Evolutionary conservation across 2,797 vertebrate species (phyloP).

Genomic region (Sarcophilus harrisii): DNA sequence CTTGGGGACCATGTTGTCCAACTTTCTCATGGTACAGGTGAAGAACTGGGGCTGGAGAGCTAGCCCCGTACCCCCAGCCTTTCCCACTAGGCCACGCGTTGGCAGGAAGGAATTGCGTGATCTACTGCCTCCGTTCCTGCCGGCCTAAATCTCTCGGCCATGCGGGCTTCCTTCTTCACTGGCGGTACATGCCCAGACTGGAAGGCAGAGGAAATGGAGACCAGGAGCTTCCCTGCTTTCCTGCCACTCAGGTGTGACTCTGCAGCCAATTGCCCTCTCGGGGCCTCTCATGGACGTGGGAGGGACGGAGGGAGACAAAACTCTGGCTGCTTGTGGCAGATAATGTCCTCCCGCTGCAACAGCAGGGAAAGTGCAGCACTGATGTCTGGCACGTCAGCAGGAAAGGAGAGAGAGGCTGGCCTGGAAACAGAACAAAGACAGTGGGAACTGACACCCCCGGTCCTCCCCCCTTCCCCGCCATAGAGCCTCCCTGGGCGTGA

Average conservation of each 20-base stretch:
- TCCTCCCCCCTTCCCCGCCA: neutral
- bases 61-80: neutral
- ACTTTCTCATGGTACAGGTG: neutral
- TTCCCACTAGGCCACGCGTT: neutral
- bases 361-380: neutral
- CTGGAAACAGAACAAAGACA: neutral
- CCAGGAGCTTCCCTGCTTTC: neutral
- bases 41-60: neutral
- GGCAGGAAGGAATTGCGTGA: neutral
- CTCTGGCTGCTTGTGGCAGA: neutral
- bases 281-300: neutral
- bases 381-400: neutral
- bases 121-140: neutral
- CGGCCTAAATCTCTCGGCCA: neutral
- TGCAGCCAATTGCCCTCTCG: neutral
- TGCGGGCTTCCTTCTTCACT: neutral
- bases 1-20: neutral
- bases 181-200: neutral
- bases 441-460: neutral
- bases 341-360: neutral
- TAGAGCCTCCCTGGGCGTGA: neutral
- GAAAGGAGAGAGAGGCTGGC: conserved; percentile 3
- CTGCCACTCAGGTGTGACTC: neutral
- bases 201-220: neutral
- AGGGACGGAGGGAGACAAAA: too few relatives aligned